Conservation (phyloP, 1,140 invertebrate species). For the Hypsibius dujardini region DNA sequence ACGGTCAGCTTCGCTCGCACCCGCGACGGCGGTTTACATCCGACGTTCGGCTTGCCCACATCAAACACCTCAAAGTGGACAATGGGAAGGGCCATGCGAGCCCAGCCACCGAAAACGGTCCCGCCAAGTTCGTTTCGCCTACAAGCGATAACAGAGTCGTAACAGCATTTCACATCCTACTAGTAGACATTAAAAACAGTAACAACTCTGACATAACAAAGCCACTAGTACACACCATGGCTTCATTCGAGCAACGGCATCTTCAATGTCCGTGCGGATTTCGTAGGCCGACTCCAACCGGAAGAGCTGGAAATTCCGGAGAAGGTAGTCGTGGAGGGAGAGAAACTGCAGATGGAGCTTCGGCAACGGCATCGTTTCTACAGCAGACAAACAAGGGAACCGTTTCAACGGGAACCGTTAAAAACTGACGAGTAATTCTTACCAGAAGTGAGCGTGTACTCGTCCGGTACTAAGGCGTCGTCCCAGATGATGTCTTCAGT, state of each 20-base stretch:
- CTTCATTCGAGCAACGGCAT: conserved; percentile 74
- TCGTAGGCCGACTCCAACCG: conserved; percentile 95
- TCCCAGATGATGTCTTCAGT: conserved; percentile 98
- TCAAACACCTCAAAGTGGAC: conserved; percentile 55
- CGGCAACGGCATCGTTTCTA: conserved; percentile 59
- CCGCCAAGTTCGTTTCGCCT: conserved; percentile 68
- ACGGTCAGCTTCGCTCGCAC: conserved; percentile 85
- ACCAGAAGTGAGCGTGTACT: conserved; percentile 36
- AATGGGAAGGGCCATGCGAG: conserved; percentile 91
- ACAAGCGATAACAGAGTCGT: conserved; percentile 11
- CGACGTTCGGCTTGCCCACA: conserved; percentile 41
- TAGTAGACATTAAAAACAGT: neutral
- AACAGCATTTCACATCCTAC: conserved; percentile 17
- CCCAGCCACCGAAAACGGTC: conserved; percentile 87
- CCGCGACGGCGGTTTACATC: conserved; percentile 78
- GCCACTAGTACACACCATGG: conserved; percentile 53
- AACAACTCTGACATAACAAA: neutral
- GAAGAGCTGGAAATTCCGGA: conserved; percentile 94
- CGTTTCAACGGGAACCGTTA: conserved; percentile 13
- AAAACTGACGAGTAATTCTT: conserved; percentile 16
- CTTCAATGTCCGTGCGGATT: conserved; percentile 94
- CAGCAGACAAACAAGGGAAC: conserved; percentile 17
- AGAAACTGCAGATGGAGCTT: conserved; percentile 97
- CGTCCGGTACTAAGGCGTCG: conserved; percentile 91
- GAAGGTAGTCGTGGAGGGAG: conserved; percentile 89